These are phyloP conservation scores for Limnephilus lunatus DNA, from an alignment of 2,888 invertebrate species.

Conservation along the genomic window DNA sequence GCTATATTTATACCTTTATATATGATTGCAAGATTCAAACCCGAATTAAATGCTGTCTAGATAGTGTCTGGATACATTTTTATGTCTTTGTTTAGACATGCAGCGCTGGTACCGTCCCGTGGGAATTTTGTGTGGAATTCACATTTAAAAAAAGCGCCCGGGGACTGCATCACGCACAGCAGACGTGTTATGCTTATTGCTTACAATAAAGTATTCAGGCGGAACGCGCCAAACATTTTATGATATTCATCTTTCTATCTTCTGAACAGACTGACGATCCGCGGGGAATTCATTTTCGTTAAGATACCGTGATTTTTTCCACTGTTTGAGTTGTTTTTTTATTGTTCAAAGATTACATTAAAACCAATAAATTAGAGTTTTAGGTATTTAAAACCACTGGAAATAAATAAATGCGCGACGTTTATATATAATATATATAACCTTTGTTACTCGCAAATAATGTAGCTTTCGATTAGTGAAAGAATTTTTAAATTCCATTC, in stretches of 20 bases:
- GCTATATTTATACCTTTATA: too few species aligned
- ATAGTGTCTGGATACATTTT: too few species aligned
- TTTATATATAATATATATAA: too few species aligned
- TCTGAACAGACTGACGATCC: neutral
- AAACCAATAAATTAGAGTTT: neutral
- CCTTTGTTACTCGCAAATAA: too few species aligned
- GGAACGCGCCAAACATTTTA: neutral
- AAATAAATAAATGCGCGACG: too few species aligned
- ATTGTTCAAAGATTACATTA: neutral
- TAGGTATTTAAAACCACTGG: too few species aligned
- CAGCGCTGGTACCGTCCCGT: neutral
- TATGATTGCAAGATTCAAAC: too few species aligned
- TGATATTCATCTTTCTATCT: neutral
- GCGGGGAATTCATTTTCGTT: neutral
- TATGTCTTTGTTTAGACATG: neutral
- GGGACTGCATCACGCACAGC: neutral
- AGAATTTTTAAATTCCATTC: too few species aligned
- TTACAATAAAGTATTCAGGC: neutral
- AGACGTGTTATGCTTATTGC: neutral
- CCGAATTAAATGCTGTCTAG: too few species aligned
- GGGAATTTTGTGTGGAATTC: neutral
- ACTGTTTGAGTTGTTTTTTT: neutral
- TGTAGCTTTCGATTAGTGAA: too few species aligned
- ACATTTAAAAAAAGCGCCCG: neutral
- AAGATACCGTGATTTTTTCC: neutral